Evolutionary conservation across 2,797 vertebrate species (phyloP), one percentile per base, ranked within the genome.

Genomic region (Danio albolineatus): DNA sequence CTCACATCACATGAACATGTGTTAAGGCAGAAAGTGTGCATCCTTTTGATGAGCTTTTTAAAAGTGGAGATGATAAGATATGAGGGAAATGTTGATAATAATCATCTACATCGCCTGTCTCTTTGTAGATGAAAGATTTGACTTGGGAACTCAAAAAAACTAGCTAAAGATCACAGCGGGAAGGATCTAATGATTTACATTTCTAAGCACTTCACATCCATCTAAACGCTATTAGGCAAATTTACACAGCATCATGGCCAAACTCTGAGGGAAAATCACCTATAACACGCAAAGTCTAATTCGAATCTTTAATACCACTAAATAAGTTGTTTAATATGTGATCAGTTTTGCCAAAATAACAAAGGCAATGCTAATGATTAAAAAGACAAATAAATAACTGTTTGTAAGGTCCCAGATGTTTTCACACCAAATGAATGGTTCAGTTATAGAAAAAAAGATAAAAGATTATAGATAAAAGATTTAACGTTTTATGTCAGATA

Each of bases 41-140:
- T 46, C 64, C 66, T 44, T 67, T 48, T 66, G 43, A 67, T 67
- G 8, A 38, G 65, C 48, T 69, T 69, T 69, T 69, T 69, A 67
- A 49, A 67, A 67, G 65, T 36, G 5, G 0, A 6, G 5, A 49
- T 49, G 5, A 19, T 65, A 21, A 64, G 13, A 76, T 4, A 61
- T 39, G 13, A 64, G 19, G 5, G 53, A 64, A 14, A 19, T 21
- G 8, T 64, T 64, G 48, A 64, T 75, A 5, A 5, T 10, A 53
- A 43, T 64, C 14, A 46, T 46, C 7, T 46, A 12, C 44, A 14
- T 19, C 17, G 28, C 49, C 10, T 28, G 17, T 54, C 38, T 76
- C 14, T 76, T 76, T 43, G 73, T 7, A 41, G 36, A 64, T 65
- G 0, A 36, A 56, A 56, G 48, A 65, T 41, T 62, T 60, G 17